A percentile compares a stretch with the other conserved stretches of the same genome.
These are phyloP conservation scores for Monopterus albus DNA, from an alignment of 2,113 vertebrate species.

Conservation along the genomic window DNA sequence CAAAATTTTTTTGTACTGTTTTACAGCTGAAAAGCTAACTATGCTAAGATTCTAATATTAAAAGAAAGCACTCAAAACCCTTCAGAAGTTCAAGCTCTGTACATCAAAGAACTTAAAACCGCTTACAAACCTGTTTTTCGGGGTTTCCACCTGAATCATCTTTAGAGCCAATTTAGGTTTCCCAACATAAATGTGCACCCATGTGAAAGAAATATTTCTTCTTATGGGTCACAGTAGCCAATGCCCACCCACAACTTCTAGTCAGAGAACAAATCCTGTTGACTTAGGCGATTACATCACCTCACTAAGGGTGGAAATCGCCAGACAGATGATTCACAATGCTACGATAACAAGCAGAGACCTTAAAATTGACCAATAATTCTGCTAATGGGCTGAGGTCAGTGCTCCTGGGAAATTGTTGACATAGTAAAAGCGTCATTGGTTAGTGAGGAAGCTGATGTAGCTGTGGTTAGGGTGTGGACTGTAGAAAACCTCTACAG, in stretches of 20 bases:
- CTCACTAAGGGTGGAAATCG: slow-evolving; percentile 1
- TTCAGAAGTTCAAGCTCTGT: too few relatives aligned
- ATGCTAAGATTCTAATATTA: too few relatives aligned
- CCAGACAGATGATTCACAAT: slow-evolving; percentile 33
- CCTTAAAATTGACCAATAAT: slow-evolving; percentile 12
- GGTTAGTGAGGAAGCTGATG: slow-evolving; percentile 10
- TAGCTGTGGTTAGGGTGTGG: slow-evolving; percentile 34
- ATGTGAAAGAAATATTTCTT: slow-evolving; percentile 12
- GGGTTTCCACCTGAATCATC: background rate
- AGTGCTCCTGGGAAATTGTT: slow-evolving; percentile 21
- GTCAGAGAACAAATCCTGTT: slow-evolving; percentile 44
- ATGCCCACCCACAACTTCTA: slow-evolving; percentile 35
- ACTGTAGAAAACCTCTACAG: background rate
- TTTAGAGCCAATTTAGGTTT: background rate
- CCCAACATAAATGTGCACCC: background rate
- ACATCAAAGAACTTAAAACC: too few relatives aligned
- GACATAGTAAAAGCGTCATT: slow-evolving; percentile 1
- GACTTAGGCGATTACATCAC: slow-evolving; percentile 41
- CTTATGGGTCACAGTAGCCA: slow-evolving; percentile 5
- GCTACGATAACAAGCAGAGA: slow-evolving; percentile 1
- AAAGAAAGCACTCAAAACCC: too few relatives aligned
- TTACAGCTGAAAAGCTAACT: too few relatives aligned
- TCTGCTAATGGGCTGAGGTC: slow-evolving; percentile 20
- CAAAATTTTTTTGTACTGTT: too few relatives aligned
- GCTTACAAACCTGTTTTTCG: slow-evolving; percentile 31